These are phyloP conservation scores for Ascidia mentula DNA, from an alignment of 23 tunicate genomes.

Conservation along the genomic window DNA sequence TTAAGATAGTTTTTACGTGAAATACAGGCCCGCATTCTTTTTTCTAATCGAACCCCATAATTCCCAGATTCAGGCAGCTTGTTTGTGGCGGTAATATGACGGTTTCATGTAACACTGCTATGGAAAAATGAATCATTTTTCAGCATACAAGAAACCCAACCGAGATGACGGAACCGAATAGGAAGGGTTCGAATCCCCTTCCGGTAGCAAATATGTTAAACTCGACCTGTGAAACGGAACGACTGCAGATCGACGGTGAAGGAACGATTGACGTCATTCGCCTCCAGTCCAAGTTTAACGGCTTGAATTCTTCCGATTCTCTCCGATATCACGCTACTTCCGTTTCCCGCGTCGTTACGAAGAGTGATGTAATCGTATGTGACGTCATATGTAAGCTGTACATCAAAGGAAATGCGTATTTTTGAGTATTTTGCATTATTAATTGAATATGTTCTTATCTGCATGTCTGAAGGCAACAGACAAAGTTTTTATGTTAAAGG, in stretches of 20 bases:
- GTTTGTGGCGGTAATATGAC: too few relatives aligned
- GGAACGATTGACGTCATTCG: neutral
- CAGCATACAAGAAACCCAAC: too few relatives aligned
- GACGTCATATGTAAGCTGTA: conserved; percentile 10
- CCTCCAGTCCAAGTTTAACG: conserved; percentile 5
- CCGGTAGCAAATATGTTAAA: neutral
- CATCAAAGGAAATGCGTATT: neutral
- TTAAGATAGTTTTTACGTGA: too few relatives aligned
- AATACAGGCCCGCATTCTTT: too few relatives aligned
- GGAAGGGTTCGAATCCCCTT: neutral
- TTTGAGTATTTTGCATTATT: neutral
- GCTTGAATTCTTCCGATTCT: neutral
- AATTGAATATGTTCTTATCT: neutral
- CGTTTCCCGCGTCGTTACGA: neutral
- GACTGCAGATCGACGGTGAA: neutral
- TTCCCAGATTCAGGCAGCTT: too few relatives aligned
- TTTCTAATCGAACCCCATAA: too few relatives aligned
- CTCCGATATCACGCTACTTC: too few relatives aligned
- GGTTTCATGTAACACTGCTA: too few relatives aligned
- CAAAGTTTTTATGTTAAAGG: too few relatives aligned
- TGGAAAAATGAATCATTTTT: too few relatives aligned
- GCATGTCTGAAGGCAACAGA: too few relatives aligned
- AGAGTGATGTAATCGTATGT: conserved; percentile 6
- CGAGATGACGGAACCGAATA: too few relatives aligned
- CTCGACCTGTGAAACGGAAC: neutral